Evolutionary conservation across 2,888 invertebrate species (phyloP).

Genomic region (Diaperis boleti): DNA sequence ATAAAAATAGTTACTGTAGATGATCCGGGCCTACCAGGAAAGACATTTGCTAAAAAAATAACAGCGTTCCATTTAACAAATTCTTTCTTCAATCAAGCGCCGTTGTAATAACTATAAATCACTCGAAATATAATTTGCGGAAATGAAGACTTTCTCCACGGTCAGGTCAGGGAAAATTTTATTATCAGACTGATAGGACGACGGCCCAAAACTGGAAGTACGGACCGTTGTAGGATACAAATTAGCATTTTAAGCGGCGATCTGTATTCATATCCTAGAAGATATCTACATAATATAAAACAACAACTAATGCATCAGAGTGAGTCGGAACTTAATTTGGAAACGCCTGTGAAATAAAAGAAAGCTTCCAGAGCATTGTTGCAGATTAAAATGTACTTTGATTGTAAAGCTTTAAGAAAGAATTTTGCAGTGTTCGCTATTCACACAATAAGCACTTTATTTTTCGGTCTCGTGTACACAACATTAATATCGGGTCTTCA

Average conservation of each 20-base stretch:
- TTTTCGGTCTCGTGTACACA: no score
- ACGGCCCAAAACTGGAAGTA: background rate
- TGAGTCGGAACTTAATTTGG: constrained; percentile 4
- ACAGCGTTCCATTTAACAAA: constrained; percentile 6
- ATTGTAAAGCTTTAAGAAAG: no score
- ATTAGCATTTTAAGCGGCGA: constrained; percentile 35
- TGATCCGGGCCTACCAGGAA: constrained; percentile 2
- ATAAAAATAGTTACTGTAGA: constrained; percentile 27
- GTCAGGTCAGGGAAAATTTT: constrained; percentile 11
- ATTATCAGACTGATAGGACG: background rate
- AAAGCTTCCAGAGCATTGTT: background rate
- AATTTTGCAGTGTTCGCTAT: no score
- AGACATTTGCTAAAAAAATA: constrained; percentile 6
- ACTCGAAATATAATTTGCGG: constrained; percentile 1
- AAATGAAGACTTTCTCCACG: constrained; percentile 23
- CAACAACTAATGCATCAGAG: constrained; percentile 22
- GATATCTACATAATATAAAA: constrained; percentile 27
- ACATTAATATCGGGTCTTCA: no score
- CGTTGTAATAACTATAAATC: constrained; percentile 6
- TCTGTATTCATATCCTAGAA: constrained; percentile 29
- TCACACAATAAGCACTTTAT: no score
- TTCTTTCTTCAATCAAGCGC: background rate
- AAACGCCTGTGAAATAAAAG: background rate
- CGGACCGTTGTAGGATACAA: constrained; percentile 5
- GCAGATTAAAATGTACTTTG: background rate